phyloP scores from a whole-genome alignment of 1,140 invertebrate species.

The Drosophila kohkoa region DNA sequence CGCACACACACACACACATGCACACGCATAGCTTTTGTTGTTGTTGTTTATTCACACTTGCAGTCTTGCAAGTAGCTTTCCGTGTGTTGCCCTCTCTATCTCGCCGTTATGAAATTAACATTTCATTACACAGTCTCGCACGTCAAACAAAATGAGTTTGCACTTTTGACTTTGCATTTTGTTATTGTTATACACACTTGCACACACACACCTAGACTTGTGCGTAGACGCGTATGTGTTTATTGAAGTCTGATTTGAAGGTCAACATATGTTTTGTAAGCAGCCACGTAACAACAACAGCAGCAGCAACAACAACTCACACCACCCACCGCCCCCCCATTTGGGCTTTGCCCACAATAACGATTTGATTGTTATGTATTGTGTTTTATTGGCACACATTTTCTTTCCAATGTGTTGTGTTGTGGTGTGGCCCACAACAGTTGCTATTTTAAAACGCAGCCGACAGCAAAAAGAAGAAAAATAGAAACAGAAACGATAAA shows the following conservation, averaged over 20 bases:
- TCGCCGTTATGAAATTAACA: conserved; percentile 54
- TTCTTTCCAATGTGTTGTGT: conserved; percentile 37
- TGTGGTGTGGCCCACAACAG: background rate
- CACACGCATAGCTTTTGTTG: background rate
- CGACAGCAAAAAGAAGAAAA: conserved; percentile 13
- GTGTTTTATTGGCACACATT: conserved; percentile 54
- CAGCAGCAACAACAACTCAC: no score
- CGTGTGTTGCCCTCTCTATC: conserved; percentile 6
- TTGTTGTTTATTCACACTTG: conserved; percentile 30
- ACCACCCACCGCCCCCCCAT: background rate
- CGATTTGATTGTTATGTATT: conserved; percentile 35
- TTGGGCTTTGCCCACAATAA: conserved; percentile 8
- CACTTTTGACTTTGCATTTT: conserved; percentile 69
- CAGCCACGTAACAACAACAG: conserved; percentile 20
- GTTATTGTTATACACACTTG: conserved; percentile 21
- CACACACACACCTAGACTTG: background rate
- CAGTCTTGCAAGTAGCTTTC: conserved; percentile 18
- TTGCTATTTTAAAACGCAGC: conserved; percentile 17
- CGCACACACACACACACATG: conserved; percentile 2
- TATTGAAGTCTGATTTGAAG: conserved; percentile 46
- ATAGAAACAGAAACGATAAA: background rate
- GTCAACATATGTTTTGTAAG: conserved; percentile 54
- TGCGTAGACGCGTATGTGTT: background rate
- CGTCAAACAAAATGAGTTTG: conserved; percentile 52
- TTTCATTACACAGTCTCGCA: conserved; percentile 40